These are phyloP conservation scores for Turdus rufiventris DNA, from an alignment of 2,113 vertebrate species.

Conservation along the genomic window DNA sequence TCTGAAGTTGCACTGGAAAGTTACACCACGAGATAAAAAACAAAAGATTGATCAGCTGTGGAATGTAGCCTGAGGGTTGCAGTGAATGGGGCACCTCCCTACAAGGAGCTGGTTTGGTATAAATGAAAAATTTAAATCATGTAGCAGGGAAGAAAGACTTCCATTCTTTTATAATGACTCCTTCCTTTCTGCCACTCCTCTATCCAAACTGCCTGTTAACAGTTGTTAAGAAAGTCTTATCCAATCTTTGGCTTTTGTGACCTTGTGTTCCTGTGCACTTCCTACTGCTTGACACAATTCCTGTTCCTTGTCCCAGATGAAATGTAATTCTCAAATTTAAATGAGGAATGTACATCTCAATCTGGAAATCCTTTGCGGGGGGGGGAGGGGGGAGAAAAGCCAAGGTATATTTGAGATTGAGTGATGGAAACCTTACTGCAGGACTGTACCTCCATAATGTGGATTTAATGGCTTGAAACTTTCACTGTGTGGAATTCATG, in stretches of 20 bases:
- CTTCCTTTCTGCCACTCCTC: neutral
- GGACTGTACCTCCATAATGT: neutral
- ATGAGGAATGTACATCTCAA: neutral
- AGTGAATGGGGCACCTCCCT: neutral
- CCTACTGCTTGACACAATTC: neutral
- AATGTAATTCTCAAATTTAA: neutral
- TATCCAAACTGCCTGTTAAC: neutral
- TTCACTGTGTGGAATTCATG: neutral
- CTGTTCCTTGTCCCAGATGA: neutral
- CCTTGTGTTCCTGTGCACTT: neutral
- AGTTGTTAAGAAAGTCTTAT: neutral
- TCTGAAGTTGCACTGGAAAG: neutral
- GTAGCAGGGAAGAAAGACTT: neutral
- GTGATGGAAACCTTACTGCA: neutral
- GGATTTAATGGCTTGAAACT: neutral
- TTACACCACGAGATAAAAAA: neutral
- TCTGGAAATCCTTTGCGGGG: neutral
- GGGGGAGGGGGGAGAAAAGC: neutral
- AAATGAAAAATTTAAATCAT: neutral
- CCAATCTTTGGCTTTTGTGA: neutral
- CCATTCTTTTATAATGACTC: neutral
- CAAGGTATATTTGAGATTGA: neutral
- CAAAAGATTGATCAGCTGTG: neutral
- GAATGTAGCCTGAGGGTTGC: conserved; percentile 1
- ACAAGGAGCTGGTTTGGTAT: neutral